These are phyloP conservation scores for Etia nguti DNA, from an alignment of 2,113 vertebrate species.

Conservation along the genomic window DNA sequence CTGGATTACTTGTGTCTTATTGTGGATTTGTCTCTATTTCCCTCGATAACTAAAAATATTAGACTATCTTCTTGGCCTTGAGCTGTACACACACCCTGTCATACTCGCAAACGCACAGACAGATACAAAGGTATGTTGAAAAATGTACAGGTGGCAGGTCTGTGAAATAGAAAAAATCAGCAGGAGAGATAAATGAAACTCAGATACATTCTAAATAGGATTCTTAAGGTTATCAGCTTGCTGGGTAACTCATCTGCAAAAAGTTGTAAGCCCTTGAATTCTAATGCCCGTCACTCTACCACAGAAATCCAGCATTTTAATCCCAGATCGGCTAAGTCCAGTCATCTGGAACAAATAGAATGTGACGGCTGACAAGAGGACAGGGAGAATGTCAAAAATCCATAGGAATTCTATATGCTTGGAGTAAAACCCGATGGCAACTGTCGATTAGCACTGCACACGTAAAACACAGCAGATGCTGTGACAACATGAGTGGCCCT, in stretches of 20 bases:
- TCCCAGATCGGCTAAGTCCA: slow-evolving; percentile 57
- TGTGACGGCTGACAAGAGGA: slow-evolving; percentile 51
- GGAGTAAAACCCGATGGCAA: slow-evolving; percentile 31
- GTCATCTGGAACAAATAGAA: slow-evolving; percentile 58
- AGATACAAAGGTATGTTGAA: background rate
- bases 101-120: background rate
- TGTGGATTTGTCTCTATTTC: slow-evolving; percentile 48
- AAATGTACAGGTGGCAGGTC: slow-evolving; percentile 11
- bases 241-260: slow-evolving; percentile 34
- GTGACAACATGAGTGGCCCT: slow-evolving; percentile 26
- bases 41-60: slow-evolving; percentile 58
- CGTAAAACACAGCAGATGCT: background rate
- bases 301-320: slow-evolving; percentile 55
- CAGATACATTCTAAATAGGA: slow-evolving; percentile 35
- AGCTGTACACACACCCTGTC: slow-evolving; percentile 2
- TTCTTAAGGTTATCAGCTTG: slow-evolving; percentile 53
- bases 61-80: slow-evolving; percentile 35
- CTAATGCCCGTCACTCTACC: slow-evolving; percentile 49
- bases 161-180: background rate
- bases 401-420: slow-evolving; percentile 35
- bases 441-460: slow-evolving; percentile 19
- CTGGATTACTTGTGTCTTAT: background rate
- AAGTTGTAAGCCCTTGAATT: slow-evolving; percentile 48
- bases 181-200: slow-evolving; percentile 25
- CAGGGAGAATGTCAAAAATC: slow-evolving; percentile 38